Conservation (phyloP, 2,113 vertebrate species). For the Tonatia bakeri region DNA sequence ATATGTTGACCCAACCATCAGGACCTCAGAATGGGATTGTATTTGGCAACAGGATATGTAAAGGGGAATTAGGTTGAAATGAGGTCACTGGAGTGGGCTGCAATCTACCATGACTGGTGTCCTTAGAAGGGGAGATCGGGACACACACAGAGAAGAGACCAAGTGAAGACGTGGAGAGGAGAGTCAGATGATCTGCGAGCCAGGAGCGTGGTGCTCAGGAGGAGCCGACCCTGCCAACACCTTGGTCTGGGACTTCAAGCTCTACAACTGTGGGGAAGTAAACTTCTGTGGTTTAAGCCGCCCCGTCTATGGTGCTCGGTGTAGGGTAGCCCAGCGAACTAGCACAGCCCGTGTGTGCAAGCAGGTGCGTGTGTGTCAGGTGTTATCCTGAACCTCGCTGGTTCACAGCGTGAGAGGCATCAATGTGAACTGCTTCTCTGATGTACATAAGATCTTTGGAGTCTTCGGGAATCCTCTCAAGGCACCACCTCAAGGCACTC, state of each 20-base stretch:
- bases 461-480: neutral
- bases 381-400: no score
- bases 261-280: neutral
- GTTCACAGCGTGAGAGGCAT: neutral
- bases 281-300: neutral
- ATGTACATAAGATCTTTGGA: neutral
- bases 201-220: neutral
- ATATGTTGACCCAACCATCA: neutral
- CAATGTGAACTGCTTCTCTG: neutral
- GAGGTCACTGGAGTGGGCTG: neutral
- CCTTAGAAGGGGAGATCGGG: neutral
- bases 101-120: neutral
- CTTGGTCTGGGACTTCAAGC: neutral
- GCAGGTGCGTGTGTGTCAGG: accelerated
- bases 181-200: neutral
- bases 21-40: neutral
- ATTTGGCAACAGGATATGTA: neutral
- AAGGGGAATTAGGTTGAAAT: neutral
- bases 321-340: accelerated
- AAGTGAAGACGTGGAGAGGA: neutral
- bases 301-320: neutral
- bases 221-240: neutral
- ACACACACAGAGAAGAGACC: neutral
- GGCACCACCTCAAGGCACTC: neutral
- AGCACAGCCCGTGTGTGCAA: no score